These are phyloP conservation scores for Carcina quercana DNA, from an alignment of 2,888 invertebrate genomes.

Conservation along the genomic window DNA sequence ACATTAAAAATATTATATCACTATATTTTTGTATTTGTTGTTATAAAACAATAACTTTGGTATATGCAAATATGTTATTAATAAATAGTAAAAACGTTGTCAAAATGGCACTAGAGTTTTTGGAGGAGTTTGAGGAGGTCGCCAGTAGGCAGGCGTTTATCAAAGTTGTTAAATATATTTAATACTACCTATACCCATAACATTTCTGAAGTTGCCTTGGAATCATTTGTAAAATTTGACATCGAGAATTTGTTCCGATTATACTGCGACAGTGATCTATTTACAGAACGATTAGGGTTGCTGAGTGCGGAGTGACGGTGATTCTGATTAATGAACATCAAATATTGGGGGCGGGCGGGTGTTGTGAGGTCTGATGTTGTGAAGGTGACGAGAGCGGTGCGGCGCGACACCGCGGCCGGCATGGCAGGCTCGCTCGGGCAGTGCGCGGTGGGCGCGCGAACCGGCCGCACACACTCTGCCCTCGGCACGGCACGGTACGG, in stretches of 20 bases:
- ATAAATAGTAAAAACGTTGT: no score
- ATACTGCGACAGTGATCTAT: slow-evolving; percentile 2
- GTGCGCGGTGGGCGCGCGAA: slow-evolving; percentile 62
- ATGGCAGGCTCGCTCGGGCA: slow-evolving; percentile 31
- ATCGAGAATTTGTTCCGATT: slow-evolving; percentile 1
- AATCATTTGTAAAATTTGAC: slow-evolving; percentile 1
- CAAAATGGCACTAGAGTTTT: no score
- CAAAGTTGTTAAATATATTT: no score
- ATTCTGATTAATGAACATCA: slow-evolving; percentile 9
- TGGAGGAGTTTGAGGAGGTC: no score
- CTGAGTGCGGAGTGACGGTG: slow-evolving; percentile 4
- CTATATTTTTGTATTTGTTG: no score
- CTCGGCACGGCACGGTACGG: no score
- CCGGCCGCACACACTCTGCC: slow-evolving; percentile 45
- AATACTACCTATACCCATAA: no score
- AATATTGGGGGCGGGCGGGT: slow-evolving; percentile 4
- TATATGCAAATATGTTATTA: no score
- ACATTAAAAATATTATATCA: no score
- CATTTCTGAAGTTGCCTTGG: no score
- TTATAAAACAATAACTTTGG: no score
- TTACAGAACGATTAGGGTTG: slow-evolving; percentile 5
- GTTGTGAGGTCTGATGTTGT: slow-evolving; percentile 19
- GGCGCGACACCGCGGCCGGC: slow-evolving; percentile 15
- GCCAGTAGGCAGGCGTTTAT: no score
- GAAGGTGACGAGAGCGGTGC: slow-evolving; percentile 31